These are phyloP conservation scores for Nannoperca australis DNA, from an alignment of 2,797 vertebrate species.

Conservation along the genomic window DNA sequence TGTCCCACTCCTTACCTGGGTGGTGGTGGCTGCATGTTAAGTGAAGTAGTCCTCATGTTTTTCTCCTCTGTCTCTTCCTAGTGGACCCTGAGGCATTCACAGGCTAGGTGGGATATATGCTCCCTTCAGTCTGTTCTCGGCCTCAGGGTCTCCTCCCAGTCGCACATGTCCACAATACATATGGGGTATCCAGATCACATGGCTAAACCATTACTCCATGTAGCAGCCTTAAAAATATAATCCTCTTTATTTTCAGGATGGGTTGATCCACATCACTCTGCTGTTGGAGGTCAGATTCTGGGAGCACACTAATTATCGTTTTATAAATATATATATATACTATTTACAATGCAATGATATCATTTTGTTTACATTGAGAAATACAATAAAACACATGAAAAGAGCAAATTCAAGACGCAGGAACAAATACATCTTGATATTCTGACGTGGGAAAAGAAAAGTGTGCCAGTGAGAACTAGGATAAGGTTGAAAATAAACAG, in stretches of 20 bases:
- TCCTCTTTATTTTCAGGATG: background rate
- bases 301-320: background rate
- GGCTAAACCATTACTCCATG: background rate
- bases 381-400: no score
- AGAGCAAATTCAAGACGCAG: background rate
- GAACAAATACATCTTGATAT: background rate
- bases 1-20: background rate
- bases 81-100: background rate
- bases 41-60: slow-evolving; percentile 9
- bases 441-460: background rate
- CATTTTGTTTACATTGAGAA: no score
- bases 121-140: background rate
- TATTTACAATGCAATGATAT: background rate
- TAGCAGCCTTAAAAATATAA: no score
- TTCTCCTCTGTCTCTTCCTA: slow-evolving; percentile 2
- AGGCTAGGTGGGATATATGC: slow-evolving; percentile 4
- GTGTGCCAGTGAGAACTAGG: background rate
- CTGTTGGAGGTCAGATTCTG: background rate
- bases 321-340: no score
- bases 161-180: background rate
- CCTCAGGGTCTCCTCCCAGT: background rate
- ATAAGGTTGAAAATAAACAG: slow-evolving; percentile 5
- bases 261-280: background rate
- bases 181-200: background rate
- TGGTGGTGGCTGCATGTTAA: slow-evolving; percentile 14